Evolutionary conservation across 2,113 vertebrate genomes (phyloP), one percentile per base, ranked within the genome.

Genomic region (Pipra filicauda): DNA sequence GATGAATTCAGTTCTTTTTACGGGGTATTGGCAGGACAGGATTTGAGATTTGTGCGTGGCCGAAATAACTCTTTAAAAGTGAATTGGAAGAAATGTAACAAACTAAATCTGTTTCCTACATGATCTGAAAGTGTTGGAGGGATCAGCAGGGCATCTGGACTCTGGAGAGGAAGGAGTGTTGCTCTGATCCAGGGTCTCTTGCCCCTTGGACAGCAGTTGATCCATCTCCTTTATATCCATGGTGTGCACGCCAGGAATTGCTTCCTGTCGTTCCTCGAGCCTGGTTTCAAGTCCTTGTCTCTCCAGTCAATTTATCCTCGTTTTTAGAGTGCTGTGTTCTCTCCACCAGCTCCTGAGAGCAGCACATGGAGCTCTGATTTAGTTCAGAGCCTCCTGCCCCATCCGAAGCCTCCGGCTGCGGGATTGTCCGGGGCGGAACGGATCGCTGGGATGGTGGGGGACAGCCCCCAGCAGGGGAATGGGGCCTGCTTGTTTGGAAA

Each of bases 71-170:
- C 2, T 54, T 80, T 55, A 14, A 4, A 43, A 49, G 58, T n/a
- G 13, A 15, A 43, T 77, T 16, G 5, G 46, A 18, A 67, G 73
- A 55, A 28, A n/a, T 55, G 4, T 22, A 16, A 19, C 28, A 27
- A n/a, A 54, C 22, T 37, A 21, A 65, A 20, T 12, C 20, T 13
- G 21, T 55, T 57, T 66, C 8, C 4, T 16, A 5, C 0, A 0
- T n/a, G 41, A 76, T 15, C 21, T 51, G 58, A 12, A 57, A 44
- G 23, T 6, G 8, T 12, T 69, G 48, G 33, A 22, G 22, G 23
- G 8, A 46, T 52, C 54, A 37, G 66, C 66, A 62, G 48, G 23
- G 3, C n/a, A 22, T 46, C 15, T 23, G 20, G 43, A 6, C 13
- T 12, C 22, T 8, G 44, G 46, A 58, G 12, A 9, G 18, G 39